Evolutionary conservation across 2,113 vertebrate genomes (phyloP).

Genomic region (Zingel zingel): DNA sequence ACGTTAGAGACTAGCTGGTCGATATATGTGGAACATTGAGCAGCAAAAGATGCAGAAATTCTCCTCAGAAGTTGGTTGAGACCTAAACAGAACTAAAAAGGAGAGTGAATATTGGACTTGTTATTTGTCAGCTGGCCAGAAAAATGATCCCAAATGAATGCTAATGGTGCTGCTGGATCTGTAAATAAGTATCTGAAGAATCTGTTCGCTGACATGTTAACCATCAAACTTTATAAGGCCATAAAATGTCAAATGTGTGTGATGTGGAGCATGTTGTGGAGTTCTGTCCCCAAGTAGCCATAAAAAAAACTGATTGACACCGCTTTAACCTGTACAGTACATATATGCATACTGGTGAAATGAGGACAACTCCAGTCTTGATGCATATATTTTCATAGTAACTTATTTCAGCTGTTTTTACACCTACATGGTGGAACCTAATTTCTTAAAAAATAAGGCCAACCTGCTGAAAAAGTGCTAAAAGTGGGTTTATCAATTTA

Average conservation of each 20-base stretch:
- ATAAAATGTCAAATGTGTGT: background rate
- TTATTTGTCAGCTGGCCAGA: too few relatives aligned
- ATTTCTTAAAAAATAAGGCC: background rate
- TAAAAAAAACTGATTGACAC: too few relatives aligned
- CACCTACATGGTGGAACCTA: background rate
- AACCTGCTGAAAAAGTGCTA: background rate
- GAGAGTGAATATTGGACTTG: too few relatives aligned
- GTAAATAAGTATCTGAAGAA: background rate
- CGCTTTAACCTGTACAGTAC: background rate
- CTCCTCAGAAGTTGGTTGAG: too few relatives aligned
- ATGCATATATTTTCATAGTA: background rate
- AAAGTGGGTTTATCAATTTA: background rate
- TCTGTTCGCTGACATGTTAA: background rate
- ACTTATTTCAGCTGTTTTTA: background rate
- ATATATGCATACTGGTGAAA: background rate
- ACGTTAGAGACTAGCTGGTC: too few relatives aligned
- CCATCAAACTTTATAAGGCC: background rate
- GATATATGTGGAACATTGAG: too few relatives aligned
- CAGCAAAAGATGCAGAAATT: too few relatives aligned
- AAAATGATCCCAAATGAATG: background rate
- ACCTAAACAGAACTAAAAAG: too few relatives aligned
- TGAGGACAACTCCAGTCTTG: background rate
- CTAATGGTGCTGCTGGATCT: background rate
- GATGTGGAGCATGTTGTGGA: background rate
- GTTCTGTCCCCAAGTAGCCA: background rate